Evolutionary conservation across 1,140 invertebrate genomes (phyloP).

Genomic region (Cecropterus lyciades): DNA sequence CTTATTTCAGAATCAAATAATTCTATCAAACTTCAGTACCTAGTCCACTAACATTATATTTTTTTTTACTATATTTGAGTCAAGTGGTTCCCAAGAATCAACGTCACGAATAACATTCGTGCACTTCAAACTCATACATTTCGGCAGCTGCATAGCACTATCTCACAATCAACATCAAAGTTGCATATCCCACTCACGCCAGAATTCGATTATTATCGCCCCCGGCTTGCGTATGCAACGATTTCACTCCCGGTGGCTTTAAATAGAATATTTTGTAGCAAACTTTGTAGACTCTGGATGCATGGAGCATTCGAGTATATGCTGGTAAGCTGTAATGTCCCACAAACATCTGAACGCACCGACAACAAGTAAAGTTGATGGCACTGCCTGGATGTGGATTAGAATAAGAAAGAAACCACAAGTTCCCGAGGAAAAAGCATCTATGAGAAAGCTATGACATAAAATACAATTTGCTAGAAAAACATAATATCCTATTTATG

Average conservation of each 20-base stretch:
- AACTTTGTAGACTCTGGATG: conserved; percentile 57
- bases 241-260: background rate
- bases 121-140: background rate
- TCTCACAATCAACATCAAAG: conserved; percentile 1
- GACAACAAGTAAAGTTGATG: conserved; percentile 52
- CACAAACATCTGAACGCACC: conserved; percentile 82
- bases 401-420: background rate
- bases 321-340: conserved; percentile 63
- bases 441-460: no score
- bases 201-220: background rate
- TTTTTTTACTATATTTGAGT: background rate
- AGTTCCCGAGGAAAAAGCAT: no score
- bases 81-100: background rate
- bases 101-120: background rate
- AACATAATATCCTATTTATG: no score
- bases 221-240: background rate
- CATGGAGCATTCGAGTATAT: conserved; percentile 60
- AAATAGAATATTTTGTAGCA: conserved; percentile 53
- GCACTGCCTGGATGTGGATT: conserved; percentile 82
- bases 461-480: no score
- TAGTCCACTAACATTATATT: no score
- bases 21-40: no score
- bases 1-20: no score
- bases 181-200: background rate
- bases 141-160: background rate